Evolutionary conservation across 1,140 invertebrate species (phyloP), one percentile per base, ranked within the genome.

Genomic region (Microplitis mediator): DNA sequence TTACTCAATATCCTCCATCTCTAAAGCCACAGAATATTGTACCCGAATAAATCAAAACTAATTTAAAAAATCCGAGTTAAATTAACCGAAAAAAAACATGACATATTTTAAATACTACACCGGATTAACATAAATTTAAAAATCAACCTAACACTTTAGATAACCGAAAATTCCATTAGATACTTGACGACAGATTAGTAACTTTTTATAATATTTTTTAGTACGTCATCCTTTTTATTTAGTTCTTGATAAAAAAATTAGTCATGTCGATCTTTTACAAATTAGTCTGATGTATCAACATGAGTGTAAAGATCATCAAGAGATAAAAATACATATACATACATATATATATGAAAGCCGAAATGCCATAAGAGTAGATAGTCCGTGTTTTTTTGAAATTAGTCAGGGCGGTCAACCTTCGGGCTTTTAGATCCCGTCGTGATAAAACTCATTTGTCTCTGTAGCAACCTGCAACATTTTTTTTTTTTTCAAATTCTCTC

Each of bases 251-350:
- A 62, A 31, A 13, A 14, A 62, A 56, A 14, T 13, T 62, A 35
- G 60, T 62, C 23, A 13, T 62, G 60, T 36, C 60, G 60, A 62
- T 62, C 60, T 62, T 35, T 62, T 62, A 62, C 60, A 62, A 62
- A 62, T 62, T 62, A 34, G 60, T 36, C 32, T 13, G 32, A 62
- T 62, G 14, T 34, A 62, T 62, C 13, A 45, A 45, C 39, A 45
- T 45, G 39, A 34, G 60, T 62, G 60, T 62, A 62, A 62, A 62
- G 60, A 62, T 62, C 60, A 36, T 36, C 14, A n/a, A 8, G 34
- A 9, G 60, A 62, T 62, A 62, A 62, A 62, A 62, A 13, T 36
- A 23, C 23, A 23, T 23, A 23, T 23, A 23, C 23, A 23, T 23
- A 23, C 23, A 23, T 23, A 23, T 23, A 23, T 23, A 23, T 23